Conservation (phyloP, 2,888 invertebrate species). For the Epirrhoe alternata region DNA sequence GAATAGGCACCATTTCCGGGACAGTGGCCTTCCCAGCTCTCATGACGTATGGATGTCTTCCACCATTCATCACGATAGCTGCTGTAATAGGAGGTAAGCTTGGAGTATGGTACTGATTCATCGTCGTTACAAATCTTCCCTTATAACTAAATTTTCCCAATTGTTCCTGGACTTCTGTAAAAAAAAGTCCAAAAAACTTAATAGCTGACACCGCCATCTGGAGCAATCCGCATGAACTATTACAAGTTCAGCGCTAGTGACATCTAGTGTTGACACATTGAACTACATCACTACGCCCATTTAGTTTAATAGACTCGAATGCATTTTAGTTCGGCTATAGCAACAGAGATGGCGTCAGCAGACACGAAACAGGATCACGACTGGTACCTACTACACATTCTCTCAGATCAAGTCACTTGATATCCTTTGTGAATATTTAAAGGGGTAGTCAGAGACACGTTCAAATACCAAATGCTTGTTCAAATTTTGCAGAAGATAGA, state of each 20-base stretch:
- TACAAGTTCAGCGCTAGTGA: not conserved
- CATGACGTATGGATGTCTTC: constrained; percentile 88
- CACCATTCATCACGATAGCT: constrained; percentile 89
- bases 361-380: not conserved
- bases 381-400: too few species aligned
- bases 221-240: not conserved
- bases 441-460: too few species aligned
- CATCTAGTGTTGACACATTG: not conserved
- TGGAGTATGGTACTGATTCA: too few species aligned
- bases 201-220: constrained; percentile 12
- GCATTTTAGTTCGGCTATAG: not conserved
- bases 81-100: constrained; percentile 84
- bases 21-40: constrained; percentile 89
- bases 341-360: not conserved
- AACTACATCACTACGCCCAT: too few species aligned
- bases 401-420: too few species aligned
- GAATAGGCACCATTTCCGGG: constrained; percentile 89
- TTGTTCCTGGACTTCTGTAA: too few species aligned
- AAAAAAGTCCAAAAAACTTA: too few species aligned
- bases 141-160: too few species aligned
- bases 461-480: too few species aligned
- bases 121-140: too few species aligned
- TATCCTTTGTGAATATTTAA: too few species aligned
- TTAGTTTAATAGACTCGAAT: not conserved
- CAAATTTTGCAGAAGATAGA: too few species aligned